Conservation (phyloP, 2,797 vertebrate species). For the Ficedula albicollis region DNA sequence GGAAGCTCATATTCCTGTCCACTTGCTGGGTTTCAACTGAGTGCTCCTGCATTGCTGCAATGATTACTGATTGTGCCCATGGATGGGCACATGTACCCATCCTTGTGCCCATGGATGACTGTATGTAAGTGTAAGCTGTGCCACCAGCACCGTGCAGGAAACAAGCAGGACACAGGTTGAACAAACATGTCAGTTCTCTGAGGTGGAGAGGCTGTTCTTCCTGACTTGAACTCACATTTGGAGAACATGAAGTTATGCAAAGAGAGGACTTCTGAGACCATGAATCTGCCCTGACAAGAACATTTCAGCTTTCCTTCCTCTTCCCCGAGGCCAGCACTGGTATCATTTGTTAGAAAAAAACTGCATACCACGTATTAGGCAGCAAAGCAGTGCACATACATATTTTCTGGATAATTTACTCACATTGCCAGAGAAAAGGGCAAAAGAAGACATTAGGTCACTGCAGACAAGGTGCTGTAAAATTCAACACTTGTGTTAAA, state of each 20-base stretch:
- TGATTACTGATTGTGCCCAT: background rate
- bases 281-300: background rate
- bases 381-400: background rate
- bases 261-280: background rate
- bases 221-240: background rate
- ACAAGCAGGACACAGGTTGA: background rate
- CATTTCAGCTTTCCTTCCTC: background rate
- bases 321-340: background rate
- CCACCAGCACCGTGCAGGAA: background rate
- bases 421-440: background rate
- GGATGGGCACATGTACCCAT: no score
- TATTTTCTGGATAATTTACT: background rate
- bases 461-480: background rate
- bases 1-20: background rate
- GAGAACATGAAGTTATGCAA: background rate
- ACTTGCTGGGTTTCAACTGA: background rate
- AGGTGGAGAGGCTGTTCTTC: background rate
- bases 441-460: background rate
- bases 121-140: background rate
- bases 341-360: background rate
- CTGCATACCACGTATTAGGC: fast-evolving
- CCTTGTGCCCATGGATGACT: background rate
- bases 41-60: background rate
- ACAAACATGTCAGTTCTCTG: background rate
- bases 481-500: background rate